Base-by-base conservation (phyloP, 2,888 invertebrate species). In the Caenorhabditis plicata region DNA sequence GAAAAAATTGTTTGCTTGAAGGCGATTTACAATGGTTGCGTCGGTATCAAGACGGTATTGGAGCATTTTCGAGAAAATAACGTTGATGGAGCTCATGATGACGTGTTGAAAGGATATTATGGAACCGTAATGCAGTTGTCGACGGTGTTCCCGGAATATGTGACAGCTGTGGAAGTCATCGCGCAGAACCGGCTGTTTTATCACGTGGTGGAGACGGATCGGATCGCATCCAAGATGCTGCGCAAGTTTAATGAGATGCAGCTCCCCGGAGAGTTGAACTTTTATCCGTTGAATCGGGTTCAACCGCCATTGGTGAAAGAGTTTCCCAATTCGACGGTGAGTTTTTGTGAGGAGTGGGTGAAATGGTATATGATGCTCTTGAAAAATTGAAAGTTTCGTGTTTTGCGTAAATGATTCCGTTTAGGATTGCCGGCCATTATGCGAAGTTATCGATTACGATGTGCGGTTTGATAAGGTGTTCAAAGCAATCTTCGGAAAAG, bases 171-270 rank as follows among this genome's bases (percentile, higher is more conserved):
- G 1, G 98, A 99, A 85, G 96, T 91, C 50, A 87, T 87, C 15
- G 86, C 87, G 35, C 86, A 86, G 38, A 85, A 84, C 68, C 64
- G 95, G 68, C 84, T 99, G 32, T 98, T 98, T 83, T 93, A 96
- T 83, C 98, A 98, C 82, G 92, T 99, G 56, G 54, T 54, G 8
- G 46, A 46, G 2, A 55, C 46, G 8, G 50, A 55, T 46, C 41
- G 50, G 53, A 91, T 95, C 42, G 96, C 96, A 8, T 95, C 96
- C 0, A 90, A 91, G 82, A 93, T 99, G 67, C 84, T 99, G 39
- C 92, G 94, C 82, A 95, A 96, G 84, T 95, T 99, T 90, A 99
- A 99, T 82, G 86, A 90, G 56, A 90, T 93, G 77, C 90, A 90
- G 75, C 85, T 96, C 50, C 95, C 95, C 0, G 98, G 98, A 0